Base-by-base conservation (phyloP, 2,888 invertebrate species). In the Hypena proboscidalis region DNA sequence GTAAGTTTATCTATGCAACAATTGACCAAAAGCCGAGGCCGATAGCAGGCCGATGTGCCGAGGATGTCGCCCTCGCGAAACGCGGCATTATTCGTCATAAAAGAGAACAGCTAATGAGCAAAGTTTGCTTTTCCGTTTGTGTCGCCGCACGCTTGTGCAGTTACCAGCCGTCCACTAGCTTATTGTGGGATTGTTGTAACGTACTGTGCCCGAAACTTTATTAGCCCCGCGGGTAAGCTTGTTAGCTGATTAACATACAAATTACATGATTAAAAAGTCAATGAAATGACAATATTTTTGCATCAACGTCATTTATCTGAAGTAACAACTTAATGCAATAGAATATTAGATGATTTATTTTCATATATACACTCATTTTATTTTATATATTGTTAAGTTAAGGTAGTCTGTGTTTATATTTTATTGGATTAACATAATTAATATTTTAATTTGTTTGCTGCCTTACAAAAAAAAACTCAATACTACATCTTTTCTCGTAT, bases 41-140 rank as follows among this genome's bases (percentile, higher is more conserved):
- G 41, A 61, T 54, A 41, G n/a, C n/a, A n/a, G 48, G 38, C 7
- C 42, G 30, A 36, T 46, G 46, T 51, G 46, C 49, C 29, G 11
- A 11, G 9, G 30, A 42, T 30, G 34, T 27, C 36, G 36, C 39
- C 41, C 27, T 20, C 15, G 53, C 46, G 49, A 35, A 48, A 40
- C 36, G 41, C 37, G 34, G 46, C 50, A 34, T 51, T 44, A 57
- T 63, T 54, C 57, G 52, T 65, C 71, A 70, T 69, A 62, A 70
- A 66, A 58, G 67, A 61, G 37, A 34, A 58, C 60, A 49, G 63
- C 68, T 75, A 77, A 77, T 72, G 73, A 73, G 69, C 66, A 68
- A 77, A 74, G 72, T 75, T 74, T 53, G 41, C 44, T 59, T 50
- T 45, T 37, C 19, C 33, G 49, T 37, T 52, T 50, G 60, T 46